Evolutionary conservation across 2,113 vertebrate species (phyloP), one percentile per base, ranked within the genome.

Genomic region (Bufo gargarizans): DNA sequence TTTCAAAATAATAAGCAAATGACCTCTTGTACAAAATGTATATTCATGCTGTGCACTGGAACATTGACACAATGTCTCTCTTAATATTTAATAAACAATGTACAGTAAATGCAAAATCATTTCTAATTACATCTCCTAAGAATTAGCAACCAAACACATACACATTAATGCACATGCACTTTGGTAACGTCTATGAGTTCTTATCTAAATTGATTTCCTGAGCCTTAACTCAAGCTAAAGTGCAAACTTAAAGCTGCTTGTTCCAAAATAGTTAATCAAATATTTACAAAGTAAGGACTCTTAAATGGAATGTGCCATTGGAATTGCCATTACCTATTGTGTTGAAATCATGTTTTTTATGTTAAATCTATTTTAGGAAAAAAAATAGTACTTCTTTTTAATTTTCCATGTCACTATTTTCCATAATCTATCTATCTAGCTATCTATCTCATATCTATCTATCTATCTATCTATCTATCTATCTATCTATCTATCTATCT

Each of bases 61-160:
- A 47, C 71, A 61, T 43, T 86, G 81, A 50, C 81, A 50, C 43
- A 67, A n/a, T 83, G 81, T 80, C 77, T 80, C 56, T 80, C 55
- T 80, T 55, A 80, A 80, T 80, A 80, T 80, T 80, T 59, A 33
- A 80, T 59, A 80, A 80, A 58, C 55, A 59, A 80, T 80, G 77
- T 43, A 80, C 55, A 58, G 55, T 80, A 43, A 80, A 80, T 80
- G 77, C 22, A 58, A 80, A 80, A 80, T 80, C 77, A 80, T 80
- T 80, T 59, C 55, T 80, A 80, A 80, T 80, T 58, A 80, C 77
- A 80, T 80, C 77, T 80, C 77, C 55, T 14, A 33, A 80, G 77
- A 80, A 58, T 58, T 58, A 80, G 56, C 77, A 56, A 56, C 4
- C 77, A 80, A 16, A 80, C 53, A 79, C 77, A 80, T 56, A 12